Evolutionary conservation across 2,888 invertebrate species (phyloP).

Genomic region (Meloe dianella): DNA sequence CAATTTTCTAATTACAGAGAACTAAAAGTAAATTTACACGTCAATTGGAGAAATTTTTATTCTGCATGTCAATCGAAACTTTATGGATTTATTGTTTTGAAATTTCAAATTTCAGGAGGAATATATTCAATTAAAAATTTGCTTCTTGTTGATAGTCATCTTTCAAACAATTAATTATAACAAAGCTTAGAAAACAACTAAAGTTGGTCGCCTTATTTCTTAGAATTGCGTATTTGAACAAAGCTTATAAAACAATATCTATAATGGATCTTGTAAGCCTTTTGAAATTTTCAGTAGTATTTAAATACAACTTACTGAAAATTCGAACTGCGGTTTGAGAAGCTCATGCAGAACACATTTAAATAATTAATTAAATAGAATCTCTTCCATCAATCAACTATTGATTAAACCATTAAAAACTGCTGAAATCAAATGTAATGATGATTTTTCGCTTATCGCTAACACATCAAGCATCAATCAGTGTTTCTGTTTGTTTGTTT

Average conservation of each 20-base stretch:
- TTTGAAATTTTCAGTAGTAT: neutral
- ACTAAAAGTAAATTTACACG: neutral
- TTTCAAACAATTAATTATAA: neutral
- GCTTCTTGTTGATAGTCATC: neutral
- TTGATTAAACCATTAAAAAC: neutral
- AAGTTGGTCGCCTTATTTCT: neutral
- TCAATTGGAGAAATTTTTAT: no score
- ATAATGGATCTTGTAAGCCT: neutral
- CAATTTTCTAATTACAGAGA: neutral
- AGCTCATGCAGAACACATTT: no score
- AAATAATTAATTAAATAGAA: no score
- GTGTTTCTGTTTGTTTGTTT: neutral
- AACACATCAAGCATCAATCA: constrained; percentile 25
- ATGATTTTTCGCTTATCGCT: neutral
- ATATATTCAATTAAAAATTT: neutral
- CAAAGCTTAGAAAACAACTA: neutral
- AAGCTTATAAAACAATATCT: neutral
- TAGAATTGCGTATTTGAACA: neutral
- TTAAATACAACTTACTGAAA: no score
- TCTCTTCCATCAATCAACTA: neutral
- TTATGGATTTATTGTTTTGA: no score
- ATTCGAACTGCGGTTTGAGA: no score
- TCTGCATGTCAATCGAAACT: no score
- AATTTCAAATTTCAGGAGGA: neutral
- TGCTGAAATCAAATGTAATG: neutral